These are phyloP conservation scores for Charina bottae DNA, from an alignment of 2,113 vertebrate species.

Conservation along the genomic window DNA sequence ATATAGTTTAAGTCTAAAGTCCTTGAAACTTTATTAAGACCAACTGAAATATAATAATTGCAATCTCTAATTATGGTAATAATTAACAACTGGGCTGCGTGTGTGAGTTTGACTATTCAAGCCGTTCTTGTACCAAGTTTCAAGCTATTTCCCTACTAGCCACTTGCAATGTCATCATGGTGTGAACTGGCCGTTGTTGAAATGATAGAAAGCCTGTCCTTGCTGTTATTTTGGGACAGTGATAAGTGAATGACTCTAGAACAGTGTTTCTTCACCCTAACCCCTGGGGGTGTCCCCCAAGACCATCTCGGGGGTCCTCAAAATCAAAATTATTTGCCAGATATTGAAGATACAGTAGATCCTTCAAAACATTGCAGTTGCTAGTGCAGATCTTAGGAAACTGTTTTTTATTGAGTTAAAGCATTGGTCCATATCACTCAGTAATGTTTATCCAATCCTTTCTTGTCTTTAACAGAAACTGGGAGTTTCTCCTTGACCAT, in stretches of 20 bases:
- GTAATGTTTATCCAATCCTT: neutral
- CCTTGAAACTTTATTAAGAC: neutral
- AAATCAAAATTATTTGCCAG: neutral
- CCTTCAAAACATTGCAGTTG: neutral
- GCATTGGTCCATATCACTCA: neutral
- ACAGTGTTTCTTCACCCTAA: neutral
- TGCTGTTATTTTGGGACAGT: neutral
- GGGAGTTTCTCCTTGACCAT: neutral
- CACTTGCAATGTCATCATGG: neutral
- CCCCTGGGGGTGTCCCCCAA: neutral
- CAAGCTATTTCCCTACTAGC: neutral
- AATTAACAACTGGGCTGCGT: neutral
- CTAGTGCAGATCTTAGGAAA: neutral
- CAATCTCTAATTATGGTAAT: neutral
- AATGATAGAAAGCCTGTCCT: neutral
- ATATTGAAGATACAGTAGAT: neutral
- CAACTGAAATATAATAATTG: neutral
- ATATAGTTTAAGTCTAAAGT: neutral
- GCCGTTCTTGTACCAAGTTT: neutral
- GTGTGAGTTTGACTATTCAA: neutral
- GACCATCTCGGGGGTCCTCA: neutral
- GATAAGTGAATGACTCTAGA: neutral
- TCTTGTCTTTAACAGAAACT: neutral
- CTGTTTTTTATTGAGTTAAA: neutral
- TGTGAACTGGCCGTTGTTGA: neutral